Evolutionary conservation across 2,888 invertebrate genomes (phyloP).

Genomic region (Melanargia galathea): DNA sequence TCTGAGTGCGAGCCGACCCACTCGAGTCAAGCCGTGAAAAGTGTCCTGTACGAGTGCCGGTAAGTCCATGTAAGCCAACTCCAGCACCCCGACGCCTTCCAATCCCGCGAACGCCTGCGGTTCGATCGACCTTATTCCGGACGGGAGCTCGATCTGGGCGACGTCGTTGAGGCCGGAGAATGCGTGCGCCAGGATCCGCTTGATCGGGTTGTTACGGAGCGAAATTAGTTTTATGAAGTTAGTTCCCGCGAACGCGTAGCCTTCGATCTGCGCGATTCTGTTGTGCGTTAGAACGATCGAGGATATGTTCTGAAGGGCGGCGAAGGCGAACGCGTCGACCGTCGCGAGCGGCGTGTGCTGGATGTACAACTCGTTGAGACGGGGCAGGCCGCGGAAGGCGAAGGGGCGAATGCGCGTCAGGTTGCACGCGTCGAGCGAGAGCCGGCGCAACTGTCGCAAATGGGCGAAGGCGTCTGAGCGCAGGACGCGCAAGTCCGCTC

Average conservation of each 20-base stretch:
- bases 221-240: slow-evolving; percentile 91
- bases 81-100: slow-evolving; percentile 90
- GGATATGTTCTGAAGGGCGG: slow-evolving; percentile 90
- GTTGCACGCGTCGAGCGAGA: slow-evolving; percentile 93
- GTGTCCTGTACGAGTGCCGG: slow-evolving; percentile 86
- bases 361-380: slow-evolving; percentile 90
- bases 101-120: slow-evolving; percentile 91
- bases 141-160: slow-evolving; percentile 91
- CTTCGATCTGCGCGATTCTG: slow-evolving; percentile 86
- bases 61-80: slow-evolving; percentile 92
- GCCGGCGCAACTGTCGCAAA: slow-evolving; percentile 89
- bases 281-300: slow-evolving; percentile 87
- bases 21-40: slow-evolving; percentile 89
- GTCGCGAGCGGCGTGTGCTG: slow-evolving; percentile 92
- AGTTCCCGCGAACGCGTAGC: slow-evolving; percentile 93
- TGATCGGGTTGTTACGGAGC: slow-evolving; percentile 91
- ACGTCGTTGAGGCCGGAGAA: slow-evolving; percentile 93
- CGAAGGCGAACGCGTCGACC: slow-evolving; percentile 92
- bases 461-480: slow-evolving; percentile 92
- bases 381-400: slow-evolving; percentile 91
- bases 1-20: slow-evolving; percentile 88
- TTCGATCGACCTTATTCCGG: slow-evolving; percentile 88
- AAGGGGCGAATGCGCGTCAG: slow-evolving; percentile 91
- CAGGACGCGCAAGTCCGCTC: slow-evolving; percentile 91
- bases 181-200: slow-evolving; percentile 90